Evolutionary conservation across 1,140 invertebrate species (phyloP), one percentile per base, ranked within the genome.

Genomic region (Drosophila simulans): DNA sequence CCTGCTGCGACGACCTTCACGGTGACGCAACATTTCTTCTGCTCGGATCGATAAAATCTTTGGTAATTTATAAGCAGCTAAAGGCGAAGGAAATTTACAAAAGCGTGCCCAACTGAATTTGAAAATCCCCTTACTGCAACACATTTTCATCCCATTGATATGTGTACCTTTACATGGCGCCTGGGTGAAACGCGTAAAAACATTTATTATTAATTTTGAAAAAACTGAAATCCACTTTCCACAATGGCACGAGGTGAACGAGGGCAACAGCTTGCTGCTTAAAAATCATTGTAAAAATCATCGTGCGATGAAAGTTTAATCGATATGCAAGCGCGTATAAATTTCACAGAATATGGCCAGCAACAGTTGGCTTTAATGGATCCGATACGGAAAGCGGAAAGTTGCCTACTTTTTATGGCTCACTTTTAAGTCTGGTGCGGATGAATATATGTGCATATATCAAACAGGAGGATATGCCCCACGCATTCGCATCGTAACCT

Each of bases 311-410:
- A 54, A 56, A 57, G 49, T 27, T 15, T 39, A 70, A 70, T 70
- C 66, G 43, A 57, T 69, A 69, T 57, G 63, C 64, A 57, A 48
- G 69, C 35, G 51, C 35, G 51, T 27, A 70, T 56, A 70, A 69
- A 70, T 69, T 70, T 70, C 52, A 34, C 35, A 70, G 43, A 57
- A 70, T 49, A 70, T 70, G 52, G 64, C 51, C 68, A 70, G 64
- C 68, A 70, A 70, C 68, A 70, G 64, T 70, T 70, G 68, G 68
- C 68, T 70, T 70, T 49, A 70, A 70, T 70, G 51, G 68, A 70
- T 40, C 20, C 48, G 64, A 70, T 70, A 43, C 42, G 51, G 37
- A 31, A 31, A 15, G n/a, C 64, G 43, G n/a, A 70, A 49, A 49
- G 51, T 70, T 49, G 64, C 35, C 68, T 57, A 70, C 64, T 70